phyloP scores from a whole-genome alignment of 2,113 vertebrate genomes.

The Promerops cafer region DNA sequence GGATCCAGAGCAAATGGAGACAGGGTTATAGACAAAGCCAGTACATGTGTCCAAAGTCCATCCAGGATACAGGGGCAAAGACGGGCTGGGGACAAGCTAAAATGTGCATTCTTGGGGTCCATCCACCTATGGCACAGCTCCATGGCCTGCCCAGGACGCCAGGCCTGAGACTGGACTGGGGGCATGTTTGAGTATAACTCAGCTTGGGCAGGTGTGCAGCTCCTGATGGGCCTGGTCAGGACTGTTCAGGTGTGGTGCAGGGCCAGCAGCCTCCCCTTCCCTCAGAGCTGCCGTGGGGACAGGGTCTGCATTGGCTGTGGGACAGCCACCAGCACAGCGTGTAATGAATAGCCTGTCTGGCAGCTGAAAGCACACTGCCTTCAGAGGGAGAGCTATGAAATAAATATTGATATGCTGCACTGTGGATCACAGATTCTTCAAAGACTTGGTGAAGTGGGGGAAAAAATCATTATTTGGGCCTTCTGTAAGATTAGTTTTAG shows the following conservation, averaged over 20 bases:
- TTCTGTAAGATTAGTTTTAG: background rate
- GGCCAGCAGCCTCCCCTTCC: background rate
- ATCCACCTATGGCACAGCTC: background rate
- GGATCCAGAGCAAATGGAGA: background rate
- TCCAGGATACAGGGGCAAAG: background rate
- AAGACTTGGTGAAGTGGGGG: background rate
- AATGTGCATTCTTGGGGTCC: accelerated
- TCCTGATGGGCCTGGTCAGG: background rate
- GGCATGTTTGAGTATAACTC: background rate
- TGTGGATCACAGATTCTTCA: background rate
- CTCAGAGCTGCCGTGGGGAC: background rate
- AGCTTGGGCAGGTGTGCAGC: background rate
- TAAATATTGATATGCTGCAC: background rate
- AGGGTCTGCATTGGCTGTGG: background rate
- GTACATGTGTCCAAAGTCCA: background rate
- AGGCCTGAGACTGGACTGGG: background rate
- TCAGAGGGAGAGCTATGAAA: background rate
- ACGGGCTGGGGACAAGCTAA: background rate
- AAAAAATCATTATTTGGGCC: background rate
- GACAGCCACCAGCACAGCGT: background rate
- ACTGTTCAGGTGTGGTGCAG: background rate
- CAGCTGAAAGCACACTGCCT: constrained; percentile 39
- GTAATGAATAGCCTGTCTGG: background rate
- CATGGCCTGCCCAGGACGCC: background rate
- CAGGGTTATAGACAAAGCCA: background rate